Conservation (phyloP, 2,113 vertebrate species). For the Coregonus clupeaformis region DNA sequence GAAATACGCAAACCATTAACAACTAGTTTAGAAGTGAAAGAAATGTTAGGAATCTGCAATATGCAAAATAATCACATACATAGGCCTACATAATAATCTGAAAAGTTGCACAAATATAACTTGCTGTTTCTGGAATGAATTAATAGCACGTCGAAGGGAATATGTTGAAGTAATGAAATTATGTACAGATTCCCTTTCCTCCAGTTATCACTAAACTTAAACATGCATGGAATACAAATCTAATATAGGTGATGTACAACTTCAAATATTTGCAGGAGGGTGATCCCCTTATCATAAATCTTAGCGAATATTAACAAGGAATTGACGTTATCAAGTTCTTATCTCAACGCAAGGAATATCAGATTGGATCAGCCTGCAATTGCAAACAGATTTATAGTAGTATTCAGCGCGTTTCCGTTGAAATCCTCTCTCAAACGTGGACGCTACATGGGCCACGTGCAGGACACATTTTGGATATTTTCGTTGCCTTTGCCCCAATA, state of each 20-base stretch:
- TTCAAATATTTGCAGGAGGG: background rate
- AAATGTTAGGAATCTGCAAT: background rate
- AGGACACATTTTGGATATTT: constrained; percentile 27
- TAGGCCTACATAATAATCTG: background rate
- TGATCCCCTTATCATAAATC: constrained; percentile 33
- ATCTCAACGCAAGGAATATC: constrained; percentile 6
- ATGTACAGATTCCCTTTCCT: background rate
- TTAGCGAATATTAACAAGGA: constrained; percentile 29
- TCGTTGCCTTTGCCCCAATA: constrained; percentile 26
- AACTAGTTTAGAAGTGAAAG: background rate
- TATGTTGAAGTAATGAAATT: background rate
- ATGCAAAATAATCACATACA: too few relatives aligned
- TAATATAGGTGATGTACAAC: background rate
- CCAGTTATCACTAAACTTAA: background rate
- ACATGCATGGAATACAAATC: background rate
- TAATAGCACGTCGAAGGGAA: background rate
- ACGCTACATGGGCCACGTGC: background rate
- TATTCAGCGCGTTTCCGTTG: background rate
- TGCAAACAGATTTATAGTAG: background rate
- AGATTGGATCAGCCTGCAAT: background rate
- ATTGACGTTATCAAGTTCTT: constrained; percentile 6
- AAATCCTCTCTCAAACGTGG: background rate
- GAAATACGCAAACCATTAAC: background rate
- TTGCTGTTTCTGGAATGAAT: background rate
- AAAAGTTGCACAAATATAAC: too few relatives aligned